Base-by-base conservation (phyloP, 2,113 vertebrate genomes). In the Eulemur rufifrons region DNA sequence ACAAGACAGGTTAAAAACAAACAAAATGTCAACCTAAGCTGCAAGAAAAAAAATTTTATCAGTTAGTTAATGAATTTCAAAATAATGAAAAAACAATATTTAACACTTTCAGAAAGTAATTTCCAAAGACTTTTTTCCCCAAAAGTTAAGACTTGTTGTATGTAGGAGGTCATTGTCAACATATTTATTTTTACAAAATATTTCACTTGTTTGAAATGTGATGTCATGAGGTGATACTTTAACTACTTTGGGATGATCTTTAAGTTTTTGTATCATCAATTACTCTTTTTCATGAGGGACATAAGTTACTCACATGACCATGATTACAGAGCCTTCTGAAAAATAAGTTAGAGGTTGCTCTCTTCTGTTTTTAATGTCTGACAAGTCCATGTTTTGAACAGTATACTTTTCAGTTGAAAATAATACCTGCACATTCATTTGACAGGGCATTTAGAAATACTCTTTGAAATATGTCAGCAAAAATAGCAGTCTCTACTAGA, bases 41-140 rank as follows among this genome's bases (percentile, higher is more conserved):
- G 50, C 82, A 80, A 93, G 95, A 29, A 73, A 96, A 96, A 93
- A 85, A 84, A 76, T 61, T 84, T 7, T 88, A n/a, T 83, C 52
- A 68, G 88, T 83, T 94, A 94, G 52, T 83, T 96, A 92, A 95
- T 90, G n/a, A 90, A 94, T 77, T 94, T 93, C 27, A 82, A 92
- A 90, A 92, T 85, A n/a, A 81, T 96, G 27, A 14, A 8, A 74
- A 66, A 66, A 94, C 39, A 63, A 68, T 45, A 80, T 32, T 39
- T 71, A 81, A 74, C 15, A 77, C 61, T 90, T 86, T 25, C 52
- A 92, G 56, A 94, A 96, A 95, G 37, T 64, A 73, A 83, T 93
- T 95, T 86, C 25, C 63, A 83, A 93, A 84, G 37, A 17, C 59
- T 77, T 23, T 63, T 69, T 74, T 18, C 45, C 66, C 66, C 23